Percentiles rank a stretch among this genome's conserved stretches.
phyloP scores from a whole-genome alignment of 2,888 invertebrate genomes.

The Coleophora flavipennella region DNA sequence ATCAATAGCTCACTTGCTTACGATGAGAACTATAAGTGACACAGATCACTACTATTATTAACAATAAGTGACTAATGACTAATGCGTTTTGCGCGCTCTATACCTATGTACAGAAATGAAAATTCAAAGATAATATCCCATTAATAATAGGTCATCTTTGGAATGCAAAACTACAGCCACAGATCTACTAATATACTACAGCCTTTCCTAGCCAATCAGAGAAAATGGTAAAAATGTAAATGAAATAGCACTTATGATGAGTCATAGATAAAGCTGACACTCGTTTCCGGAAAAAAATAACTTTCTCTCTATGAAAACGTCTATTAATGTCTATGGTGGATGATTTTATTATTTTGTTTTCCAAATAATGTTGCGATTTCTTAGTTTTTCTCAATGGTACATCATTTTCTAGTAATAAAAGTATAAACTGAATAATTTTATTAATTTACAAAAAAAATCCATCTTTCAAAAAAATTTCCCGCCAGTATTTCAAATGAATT shows the following conservation, averaged over 20 bases:
- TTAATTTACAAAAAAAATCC: neutral
- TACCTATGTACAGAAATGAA: too few species aligned
- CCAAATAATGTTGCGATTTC: slow-evolving; percentile 1
- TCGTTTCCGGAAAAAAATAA: slow-evolving; percentile 65
- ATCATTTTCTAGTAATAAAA: neutral
- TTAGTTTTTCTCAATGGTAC: slow-evolving; percentile 3
- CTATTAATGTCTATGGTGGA: slow-evolving; percentile 41
- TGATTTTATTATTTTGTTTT: neutral
- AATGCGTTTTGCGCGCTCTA: too few species aligned
- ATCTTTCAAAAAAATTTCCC: slow-evolving; percentile 29
- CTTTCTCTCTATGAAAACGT: slow-evolving; percentile 44
- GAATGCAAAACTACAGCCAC: too few species aligned
- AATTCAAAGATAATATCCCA: too few species aligned
- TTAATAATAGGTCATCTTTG: too few species aligned
- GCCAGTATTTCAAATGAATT: slow-evolving; percentile 60
- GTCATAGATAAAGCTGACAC: slow-evolving; percentile 67
- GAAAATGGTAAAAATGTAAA: slow-evolving; percentile 21
- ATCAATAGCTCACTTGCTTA: too few species aligned
- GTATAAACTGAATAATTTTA: slow-evolving; percentile 1
- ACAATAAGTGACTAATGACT: too few species aligned
- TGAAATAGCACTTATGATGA: slow-evolving; percentile 48
- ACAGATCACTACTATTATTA: too few species aligned
- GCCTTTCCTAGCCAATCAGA: slow-evolving; percentile 6
- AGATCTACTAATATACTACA: too few species aligned
- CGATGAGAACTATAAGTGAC: too few species aligned